Evolutionary conservation across 2,797 vertebrate species (phyloP).

Genomic region (Acrocephalus scirpaceus): DNA sequence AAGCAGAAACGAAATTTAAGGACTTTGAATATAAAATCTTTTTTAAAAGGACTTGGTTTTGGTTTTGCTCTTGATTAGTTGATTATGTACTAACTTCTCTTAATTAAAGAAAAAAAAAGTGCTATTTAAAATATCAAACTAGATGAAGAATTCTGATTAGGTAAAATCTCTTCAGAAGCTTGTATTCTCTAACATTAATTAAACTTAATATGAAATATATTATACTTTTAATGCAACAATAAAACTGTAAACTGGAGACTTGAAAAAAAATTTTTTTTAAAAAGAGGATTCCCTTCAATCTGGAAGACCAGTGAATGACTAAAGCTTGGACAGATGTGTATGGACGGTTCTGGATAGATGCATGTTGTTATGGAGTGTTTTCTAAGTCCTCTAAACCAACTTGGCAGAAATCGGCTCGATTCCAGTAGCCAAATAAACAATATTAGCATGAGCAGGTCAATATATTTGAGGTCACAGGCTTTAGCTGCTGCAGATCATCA

Average conservation of each 20-base stretch:
- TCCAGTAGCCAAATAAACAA: neutral
- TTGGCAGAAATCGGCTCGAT: neutral
- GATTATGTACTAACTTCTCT: neutral
- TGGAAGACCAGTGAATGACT: neutral
- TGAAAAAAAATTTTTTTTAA: neutral
- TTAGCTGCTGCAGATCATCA: neutral
- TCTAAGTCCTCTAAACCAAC: neutral
- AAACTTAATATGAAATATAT: neutral
- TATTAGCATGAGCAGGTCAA: neutral
- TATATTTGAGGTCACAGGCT: neutral
- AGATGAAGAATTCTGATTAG: neutral
- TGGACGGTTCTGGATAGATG: neutral
- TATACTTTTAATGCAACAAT: neutral
- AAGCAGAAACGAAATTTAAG: neutral
- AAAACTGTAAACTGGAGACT: neutral
- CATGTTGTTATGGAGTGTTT: neutral
- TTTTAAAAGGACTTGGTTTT: fast-evolving
- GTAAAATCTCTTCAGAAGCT: neutral
- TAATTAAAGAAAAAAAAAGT: neutral
- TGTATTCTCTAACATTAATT: neutral
- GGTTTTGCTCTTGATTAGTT: neutral
- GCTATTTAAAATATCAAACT: neutral
- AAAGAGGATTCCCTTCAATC: neutral
- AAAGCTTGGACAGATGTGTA: neutral
- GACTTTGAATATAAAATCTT: neutral